Base-by-base conservation (phyloP, 2,113 vertebrate genomes). In the Amphilophus citrinellus region DNA sequence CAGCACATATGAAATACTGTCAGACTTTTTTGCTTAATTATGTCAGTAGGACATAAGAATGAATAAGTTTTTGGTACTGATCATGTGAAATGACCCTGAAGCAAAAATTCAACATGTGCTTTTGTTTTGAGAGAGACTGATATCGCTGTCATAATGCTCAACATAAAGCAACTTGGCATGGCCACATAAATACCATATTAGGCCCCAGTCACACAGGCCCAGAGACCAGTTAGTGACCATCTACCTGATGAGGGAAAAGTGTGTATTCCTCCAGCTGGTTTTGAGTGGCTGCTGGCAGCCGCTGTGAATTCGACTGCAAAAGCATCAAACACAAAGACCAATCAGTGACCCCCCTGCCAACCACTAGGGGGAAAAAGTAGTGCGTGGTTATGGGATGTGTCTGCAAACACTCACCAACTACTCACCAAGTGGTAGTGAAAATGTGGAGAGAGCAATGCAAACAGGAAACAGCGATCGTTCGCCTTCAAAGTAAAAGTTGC, bases 191-290 rank as follows among this genome's bases (percentile, higher is more conserved):
- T 20, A 8, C 24, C 15, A 1, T 24, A 20, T 53, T 50, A 50
- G 10, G 66, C 42, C 27, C 24, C 44, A 71, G 14, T 24, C 65
- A 0, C 22, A 30, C 22, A 47, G 27, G 27, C 65, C 27, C 65
- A 68, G 65, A 27, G 42, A 68, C 14, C 65, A 47, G 65, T 68
- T 68, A 68, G 22, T 2, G 27, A 68, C 65, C 42, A 4, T 68
- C 65, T 50, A 47, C 5, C 8, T 42, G 10, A 42, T 42, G 39
- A 42, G 39, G 39, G 39, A 47, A 47, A 47, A 47, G 13, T 47
- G 44, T 47, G 39, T 10, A 11, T 3, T 42, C 39, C 39, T 3
- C 10, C 10, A 42, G 10, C 39, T 42, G 15, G 15, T 50, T 50
- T 15, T 17, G 47, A 50, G 47, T 50, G 47, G 15, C 17, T 50